Conservation (phyloP, 2,797 vertebrate species). For the Peromyscus nudipes region DNA sequence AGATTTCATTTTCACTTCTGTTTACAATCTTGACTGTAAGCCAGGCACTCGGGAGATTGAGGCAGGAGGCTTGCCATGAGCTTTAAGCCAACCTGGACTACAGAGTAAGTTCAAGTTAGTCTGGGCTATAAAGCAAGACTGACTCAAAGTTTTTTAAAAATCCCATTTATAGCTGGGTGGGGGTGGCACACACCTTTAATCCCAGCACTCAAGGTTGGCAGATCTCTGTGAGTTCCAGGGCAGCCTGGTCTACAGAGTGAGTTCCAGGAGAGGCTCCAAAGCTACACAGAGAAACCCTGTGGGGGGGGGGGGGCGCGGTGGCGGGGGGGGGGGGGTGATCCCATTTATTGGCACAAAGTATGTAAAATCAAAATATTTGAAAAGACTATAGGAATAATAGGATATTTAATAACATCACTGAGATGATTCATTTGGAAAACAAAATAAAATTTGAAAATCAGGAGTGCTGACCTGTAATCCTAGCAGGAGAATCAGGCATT, state of each 20-base stretch:
- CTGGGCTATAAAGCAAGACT: neutral
- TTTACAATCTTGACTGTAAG: neutral
- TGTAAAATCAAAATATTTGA: constrained; percentile 6
- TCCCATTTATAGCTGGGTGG: neutral
- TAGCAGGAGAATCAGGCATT: neutral
- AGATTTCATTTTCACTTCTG: constrained; percentile 69
- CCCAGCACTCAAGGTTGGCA: neutral
- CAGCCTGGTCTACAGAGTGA: neutral
- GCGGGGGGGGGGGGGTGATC: too few relatives aligned
- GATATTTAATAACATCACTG: neutral
- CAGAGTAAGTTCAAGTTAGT: neutral
- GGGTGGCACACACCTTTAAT: neutral
- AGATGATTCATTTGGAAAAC: constrained; percentile 48
- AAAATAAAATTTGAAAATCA: neutral
- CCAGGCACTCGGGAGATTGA: neutral
- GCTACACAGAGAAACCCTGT: neutral
- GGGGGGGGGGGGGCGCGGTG: too few relatives aligned
- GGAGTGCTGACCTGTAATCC: neutral
- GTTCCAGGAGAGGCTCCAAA: neutral
- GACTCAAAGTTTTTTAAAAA: neutral
- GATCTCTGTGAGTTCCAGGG: neutral
- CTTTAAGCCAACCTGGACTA: neutral
- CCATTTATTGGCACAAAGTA: neutral
- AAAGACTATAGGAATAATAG: constrained; percentile 4
- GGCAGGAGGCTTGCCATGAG: neutral